Evolutionary conservation across 2,888 invertebrate species (phyloP).

Genomic region (Apodemia duryi): DNA sequence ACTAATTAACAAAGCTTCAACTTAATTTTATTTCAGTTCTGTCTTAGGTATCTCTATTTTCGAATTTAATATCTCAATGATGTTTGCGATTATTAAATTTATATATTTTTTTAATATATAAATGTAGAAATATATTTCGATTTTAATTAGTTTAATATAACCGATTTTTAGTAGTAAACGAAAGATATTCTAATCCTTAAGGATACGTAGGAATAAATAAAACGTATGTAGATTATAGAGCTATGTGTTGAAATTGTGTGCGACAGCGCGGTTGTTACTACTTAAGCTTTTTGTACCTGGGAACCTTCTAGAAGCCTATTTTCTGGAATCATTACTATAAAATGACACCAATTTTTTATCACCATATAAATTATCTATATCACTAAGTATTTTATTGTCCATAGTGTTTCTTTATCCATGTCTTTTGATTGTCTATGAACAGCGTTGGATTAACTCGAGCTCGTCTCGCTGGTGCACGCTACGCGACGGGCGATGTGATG

Average conservation of each 20-base stretch:
- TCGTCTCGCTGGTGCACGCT: slow-evolving; percentile 91
- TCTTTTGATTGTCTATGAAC: slow-evolving; percentile 67
- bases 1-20: too few relatives aligned
- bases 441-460: slow-evolving; percentile 93
- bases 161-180: not conserved
- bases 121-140: too few relatives aligned
- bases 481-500: slow-evolving; percentile 88
- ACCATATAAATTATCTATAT: not conserved
- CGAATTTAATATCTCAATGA: too few relatives aligned
- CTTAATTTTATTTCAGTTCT: too few relatives aligned
- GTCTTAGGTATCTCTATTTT: too few relatives aligned
- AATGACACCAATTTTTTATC: not conserved
- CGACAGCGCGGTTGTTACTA: not conserved
- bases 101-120: too few relatives aligned
- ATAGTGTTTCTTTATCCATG: not conserved
- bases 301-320: too few relatives aligned
- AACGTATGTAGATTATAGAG: too few relatives aligned
- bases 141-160: not conserved
- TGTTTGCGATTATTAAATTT: too few relatives aligned
- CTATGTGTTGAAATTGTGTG: not conserved
- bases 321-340: not conserved
- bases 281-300: not conserved
- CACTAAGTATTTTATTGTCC: not conserved
- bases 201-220: not conserved
- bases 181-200: not conserved